Conservation (phyloP, 64 coral and sea anemone genomes). For the Montipora sp. region DNA sequence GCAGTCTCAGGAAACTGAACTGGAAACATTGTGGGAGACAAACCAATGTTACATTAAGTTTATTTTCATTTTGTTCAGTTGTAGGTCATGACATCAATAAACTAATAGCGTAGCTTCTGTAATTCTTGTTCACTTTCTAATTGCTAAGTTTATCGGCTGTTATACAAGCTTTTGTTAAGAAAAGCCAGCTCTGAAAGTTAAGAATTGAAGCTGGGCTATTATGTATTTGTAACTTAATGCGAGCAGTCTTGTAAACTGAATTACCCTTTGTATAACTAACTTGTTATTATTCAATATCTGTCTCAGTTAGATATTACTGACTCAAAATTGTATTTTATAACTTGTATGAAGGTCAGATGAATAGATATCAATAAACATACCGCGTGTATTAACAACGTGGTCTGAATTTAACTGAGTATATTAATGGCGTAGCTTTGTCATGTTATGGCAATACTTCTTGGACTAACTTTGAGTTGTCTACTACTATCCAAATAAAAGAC, state of each 20-base stretch:
- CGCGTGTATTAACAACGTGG: background rate
- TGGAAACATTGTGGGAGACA: background rate
- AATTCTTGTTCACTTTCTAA: background rate
- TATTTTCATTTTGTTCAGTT: slow-evolving; percentile 14
- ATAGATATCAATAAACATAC: background rate
- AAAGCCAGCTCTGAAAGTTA: background rate
- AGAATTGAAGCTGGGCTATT: background rate
- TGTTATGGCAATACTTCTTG: background rate
- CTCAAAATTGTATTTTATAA: background rate
- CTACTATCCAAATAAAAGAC: background rate
- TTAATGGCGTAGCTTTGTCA: background rate
- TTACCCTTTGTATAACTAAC: background rate
- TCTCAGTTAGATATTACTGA: background rate
- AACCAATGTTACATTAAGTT: background rate
- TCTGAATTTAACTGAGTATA: background rate
- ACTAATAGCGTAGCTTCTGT: background rate
- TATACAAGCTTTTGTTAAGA: too few relatives aligned
- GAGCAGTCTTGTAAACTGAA: background rate
- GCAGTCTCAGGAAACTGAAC: background rate
- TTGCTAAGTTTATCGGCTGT: too few relatives aligned
- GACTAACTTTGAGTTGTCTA: background rate
- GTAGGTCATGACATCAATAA: background rate
- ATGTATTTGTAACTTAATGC: too few relatives aligned
- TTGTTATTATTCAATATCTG: too few relatives aligned
- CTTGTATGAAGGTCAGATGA: background rate